Percentiles rank a stretch among this genome's conserved stretches.
These are phyloP conservation scores for Micropoecilia bifurca DNA, from an alignment of 2,797 vertebrate genomes.

Conservation along the genomic window DNA sequence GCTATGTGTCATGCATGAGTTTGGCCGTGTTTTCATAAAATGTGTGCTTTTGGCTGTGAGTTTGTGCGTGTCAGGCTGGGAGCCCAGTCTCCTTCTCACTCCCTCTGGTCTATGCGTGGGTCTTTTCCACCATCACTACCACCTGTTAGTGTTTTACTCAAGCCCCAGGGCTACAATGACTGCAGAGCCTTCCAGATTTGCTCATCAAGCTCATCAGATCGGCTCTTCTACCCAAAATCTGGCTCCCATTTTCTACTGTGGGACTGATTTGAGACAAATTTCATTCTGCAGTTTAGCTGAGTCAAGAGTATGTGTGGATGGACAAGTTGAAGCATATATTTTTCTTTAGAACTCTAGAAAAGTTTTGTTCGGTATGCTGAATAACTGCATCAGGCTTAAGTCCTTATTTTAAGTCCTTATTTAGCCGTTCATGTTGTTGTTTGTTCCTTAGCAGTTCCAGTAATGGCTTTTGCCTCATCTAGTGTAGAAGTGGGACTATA, in stretches of 20 bases:
- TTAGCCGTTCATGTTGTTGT: not conserved
- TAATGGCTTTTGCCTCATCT: not conserved
- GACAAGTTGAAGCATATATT: constrained; percentile 34
- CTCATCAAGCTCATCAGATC: constrained; percentile 74
- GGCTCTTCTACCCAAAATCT: constrained; percentile 67
- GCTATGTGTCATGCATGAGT: constrained; percentile 51
- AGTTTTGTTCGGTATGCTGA: constrained; percentile 45
- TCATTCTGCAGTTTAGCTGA: constrained; percentile 56
- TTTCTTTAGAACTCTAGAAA: constrained; percentile 67
- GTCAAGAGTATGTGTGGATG: constrained; percentile 58
- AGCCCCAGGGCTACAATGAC: constrained; percentile 69
- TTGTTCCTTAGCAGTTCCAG: not conserved
- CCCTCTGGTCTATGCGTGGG: constrained; percentile 80
- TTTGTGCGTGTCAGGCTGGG: constrained; percentile 63
- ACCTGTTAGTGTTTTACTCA: constrained; percentile 81
- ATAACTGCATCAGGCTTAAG: constrained; percentile 52
- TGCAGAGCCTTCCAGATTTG: constrained; percentile 75
- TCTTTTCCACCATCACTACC: constrained; percentile 73
- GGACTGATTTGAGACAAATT: constrained; percentile 58
- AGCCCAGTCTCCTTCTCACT: constrained; percentile 71
- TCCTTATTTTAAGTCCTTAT: constrained; percentile 37
- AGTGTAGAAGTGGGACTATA: not conserved
- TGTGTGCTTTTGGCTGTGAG: constrained; percentile 40
- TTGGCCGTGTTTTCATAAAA: constrained; percentile 54
- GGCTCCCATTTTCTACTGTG: constrained; percentile 72